A percentile compares a stretch with the other conserved stretches of the same genome.
Conservation (phyloP, 2,888 invertebrate genomes). For the Fragum sueziense region DNA sequence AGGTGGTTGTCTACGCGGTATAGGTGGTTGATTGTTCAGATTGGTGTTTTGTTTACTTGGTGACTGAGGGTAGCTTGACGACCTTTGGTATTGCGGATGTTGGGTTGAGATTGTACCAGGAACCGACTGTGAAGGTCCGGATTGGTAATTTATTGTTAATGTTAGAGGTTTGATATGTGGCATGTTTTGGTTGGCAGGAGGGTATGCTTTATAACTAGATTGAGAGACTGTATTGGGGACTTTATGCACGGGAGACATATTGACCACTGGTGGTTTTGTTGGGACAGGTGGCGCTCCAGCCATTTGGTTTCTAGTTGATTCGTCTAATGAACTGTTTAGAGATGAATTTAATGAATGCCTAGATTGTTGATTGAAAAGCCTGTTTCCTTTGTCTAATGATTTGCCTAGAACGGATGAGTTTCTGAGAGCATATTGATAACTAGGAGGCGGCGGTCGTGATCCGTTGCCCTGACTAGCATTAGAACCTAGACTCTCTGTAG, state of each 20-base stretch:
- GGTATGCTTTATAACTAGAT: neutral
- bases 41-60: neutral
- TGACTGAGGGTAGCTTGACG: neutral
- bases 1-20: slow-evolving; percentile 10
- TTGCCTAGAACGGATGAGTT: slow-evolving; percentile 38
- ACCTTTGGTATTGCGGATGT: slow-evolving; percentile 8
- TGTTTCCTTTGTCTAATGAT: slow-evolving; percentile 16
- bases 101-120: neutral
- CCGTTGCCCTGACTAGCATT: neutral
- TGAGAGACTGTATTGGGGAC: neutral
- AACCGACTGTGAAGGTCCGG: neutral
- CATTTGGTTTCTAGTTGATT: slow-evolving; percentile 22
- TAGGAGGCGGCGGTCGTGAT: slow-evolving; percentile 52
- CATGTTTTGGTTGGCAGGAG: slow-evolving; percentile 8
- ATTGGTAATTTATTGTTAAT: neutral
- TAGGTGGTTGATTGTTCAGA: neutral
- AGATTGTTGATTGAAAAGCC: neutral
- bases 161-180: slow-evolving; percentile 11
- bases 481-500: slow-evolving; percentile 45
- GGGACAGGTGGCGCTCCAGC: neutral
- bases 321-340: slow-evolving; percentile 48
- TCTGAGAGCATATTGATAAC: slow-evolving; percentile 57
- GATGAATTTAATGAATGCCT: slow-evolving; percentile 47
- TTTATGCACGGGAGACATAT: neutral
- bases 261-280: neutral